phyloP scores from a whole-genome alignment of 2,113 vertebrate genomes.

The Eurypyga helias region DNA sequence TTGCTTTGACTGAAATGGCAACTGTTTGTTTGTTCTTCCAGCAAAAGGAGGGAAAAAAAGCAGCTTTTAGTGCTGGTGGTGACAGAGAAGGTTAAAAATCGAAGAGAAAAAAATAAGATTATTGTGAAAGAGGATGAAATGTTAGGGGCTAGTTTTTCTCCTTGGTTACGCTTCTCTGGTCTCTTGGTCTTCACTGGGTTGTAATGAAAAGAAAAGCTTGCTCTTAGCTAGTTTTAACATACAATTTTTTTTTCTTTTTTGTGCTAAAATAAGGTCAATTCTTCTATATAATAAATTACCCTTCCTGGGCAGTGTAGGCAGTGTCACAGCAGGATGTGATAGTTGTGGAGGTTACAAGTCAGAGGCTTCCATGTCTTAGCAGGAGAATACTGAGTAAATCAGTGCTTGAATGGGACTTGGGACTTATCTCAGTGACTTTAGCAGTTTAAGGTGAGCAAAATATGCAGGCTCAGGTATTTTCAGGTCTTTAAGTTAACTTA shows the following conservation, averaged over 20 bases:
- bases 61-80: constrained; percentile 46
- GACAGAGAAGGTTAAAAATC: constrained; percentile 53
- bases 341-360: background rate
- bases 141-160: background rate
- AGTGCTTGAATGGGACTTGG: background rate
- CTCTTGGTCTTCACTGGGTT: background rate
- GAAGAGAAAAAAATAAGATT: background rate
- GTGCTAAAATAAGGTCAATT: background rate
- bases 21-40: constrained; percentile 69
- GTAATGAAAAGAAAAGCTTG: background rate
- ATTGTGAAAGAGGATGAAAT: background rate
- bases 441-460: background rate
- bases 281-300: background rate
- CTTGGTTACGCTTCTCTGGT: background rate
- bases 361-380: background rate
- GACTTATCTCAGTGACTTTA: background rate
- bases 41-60: background rate
- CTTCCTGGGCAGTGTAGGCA: background rate
- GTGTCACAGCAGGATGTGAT: background rate
- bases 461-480: background rate
- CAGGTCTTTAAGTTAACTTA: background rate
- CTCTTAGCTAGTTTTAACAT: background rate
- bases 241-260: background rate
- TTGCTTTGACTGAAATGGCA: constrained; percentile 60
- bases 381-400: background rate